A percentile compares a stretch with the other conserved stretches of the same genome.
phyloP scores from a whole-genome alignment of 2,113 vertebrate genomes.

The Tympanuchus pallidicinctus region DNA sequence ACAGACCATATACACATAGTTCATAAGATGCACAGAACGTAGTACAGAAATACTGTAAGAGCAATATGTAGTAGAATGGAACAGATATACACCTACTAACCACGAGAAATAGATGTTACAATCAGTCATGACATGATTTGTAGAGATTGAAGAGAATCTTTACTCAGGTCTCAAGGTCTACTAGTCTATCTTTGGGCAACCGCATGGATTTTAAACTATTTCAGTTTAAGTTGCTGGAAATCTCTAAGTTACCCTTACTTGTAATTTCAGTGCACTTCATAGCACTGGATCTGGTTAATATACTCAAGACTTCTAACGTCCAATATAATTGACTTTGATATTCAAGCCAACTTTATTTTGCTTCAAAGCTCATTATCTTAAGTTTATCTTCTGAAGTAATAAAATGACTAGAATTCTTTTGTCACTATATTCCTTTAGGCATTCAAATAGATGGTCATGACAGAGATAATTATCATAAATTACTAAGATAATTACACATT shows the following conservation, averaged over 20 bases:
- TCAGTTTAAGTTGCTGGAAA: not conserved
- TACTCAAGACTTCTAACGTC: not conserved
- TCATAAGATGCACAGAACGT: not conserved
- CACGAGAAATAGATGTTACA: not conserved
- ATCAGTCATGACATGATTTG: not conserved
- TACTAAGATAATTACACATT: constrained; percentile 1
- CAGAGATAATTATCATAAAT: constrained; percentile 33
- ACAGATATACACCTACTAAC: not conserved
- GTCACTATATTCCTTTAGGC: not conserved
- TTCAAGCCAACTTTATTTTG: not conserved
- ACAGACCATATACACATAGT: not conserved
- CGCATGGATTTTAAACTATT: not conserved
- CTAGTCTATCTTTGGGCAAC: not conserved
- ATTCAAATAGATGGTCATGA: constrained; percentile 18
- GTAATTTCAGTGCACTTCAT: not conserved
- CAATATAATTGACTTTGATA: not conserved
- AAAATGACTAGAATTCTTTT: constrained; percentile 21
- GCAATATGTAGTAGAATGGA: too few species aligned
- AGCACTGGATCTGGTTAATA: not conserved
- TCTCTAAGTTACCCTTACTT: not conserved
- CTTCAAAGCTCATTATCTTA: constrained; percentile 35
- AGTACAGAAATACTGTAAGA: not conserved
- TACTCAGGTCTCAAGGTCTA: not conserved
- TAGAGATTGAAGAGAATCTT: not conserved
- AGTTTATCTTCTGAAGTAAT: constrained; percentile 25